Conservation (phyloP, 2,888 invertebrate genomes). For the Incurvaria masculella region DNA sequence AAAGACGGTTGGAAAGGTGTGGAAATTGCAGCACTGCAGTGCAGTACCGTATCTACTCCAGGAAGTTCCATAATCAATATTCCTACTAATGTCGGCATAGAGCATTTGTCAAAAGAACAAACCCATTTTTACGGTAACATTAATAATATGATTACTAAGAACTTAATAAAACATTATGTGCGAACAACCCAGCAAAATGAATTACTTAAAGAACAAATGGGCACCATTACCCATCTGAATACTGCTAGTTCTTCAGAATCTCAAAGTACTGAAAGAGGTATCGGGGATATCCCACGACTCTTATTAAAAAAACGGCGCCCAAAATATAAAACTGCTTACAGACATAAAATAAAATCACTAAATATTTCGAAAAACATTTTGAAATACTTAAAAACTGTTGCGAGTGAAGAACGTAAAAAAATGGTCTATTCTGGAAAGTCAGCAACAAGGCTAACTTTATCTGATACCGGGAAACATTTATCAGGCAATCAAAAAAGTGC, state of each 20-base stretch:
- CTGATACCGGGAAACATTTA: neutral
- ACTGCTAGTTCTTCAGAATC: neutral
- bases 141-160: constrained; percentile 11
- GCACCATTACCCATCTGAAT: too few species aligned
- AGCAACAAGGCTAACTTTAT: neutral
- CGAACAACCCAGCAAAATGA: neutral
- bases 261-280: neutral
- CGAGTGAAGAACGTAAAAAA: neutral
- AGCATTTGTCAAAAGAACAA: constrained; percentile 1
- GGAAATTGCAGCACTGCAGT: constrained; percentile 41
- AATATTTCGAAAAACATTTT: constrained; percentile 37
- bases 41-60: constrained; percentile 45
- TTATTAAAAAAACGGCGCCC: neutral
- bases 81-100: constrained; percentile 26
- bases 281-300: neutral
- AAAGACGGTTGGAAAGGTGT: constrained; percentile 38
- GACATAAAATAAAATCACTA: constrained; percentile 42
- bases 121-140: constrained; percentile 8
- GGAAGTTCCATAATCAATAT: constrained; percentile 44
- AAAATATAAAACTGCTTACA: neutral
- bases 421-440: neutral
- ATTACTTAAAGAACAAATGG: too few species aligned
- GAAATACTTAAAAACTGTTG: constrained; percentile 17
- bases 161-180: constrained; percentile 4
- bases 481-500: neutral